Percentiles rank a stretch among this genome's conserved stretches.
phyloP scores from a whole-genome alignment of 2,113 vertebrate species.

The Myxocyprinus asiaticus region DNA sequence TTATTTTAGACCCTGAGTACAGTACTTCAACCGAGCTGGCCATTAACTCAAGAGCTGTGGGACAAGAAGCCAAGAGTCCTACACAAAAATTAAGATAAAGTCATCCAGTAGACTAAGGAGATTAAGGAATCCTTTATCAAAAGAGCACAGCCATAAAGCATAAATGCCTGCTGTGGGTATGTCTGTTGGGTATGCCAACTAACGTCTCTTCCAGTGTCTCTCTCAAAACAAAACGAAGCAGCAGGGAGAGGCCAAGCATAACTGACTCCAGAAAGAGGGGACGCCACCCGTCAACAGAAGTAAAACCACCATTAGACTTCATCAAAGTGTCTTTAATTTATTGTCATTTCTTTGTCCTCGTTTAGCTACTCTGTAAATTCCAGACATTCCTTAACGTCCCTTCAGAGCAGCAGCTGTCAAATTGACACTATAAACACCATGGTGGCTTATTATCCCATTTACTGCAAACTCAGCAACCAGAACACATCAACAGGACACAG shows the following conservation, averaged over 20 bases:
- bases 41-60: conserved; percentile 44
- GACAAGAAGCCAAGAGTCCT: conserved; percentile 62
- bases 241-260: conserved; percentile 6
- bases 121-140: conserved; percentile 69
- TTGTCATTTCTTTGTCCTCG: conserved; percentile 28
- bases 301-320: conserved; percentile 4
- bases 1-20: too few relatives aligned
- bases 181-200: conserved; percentile 24
- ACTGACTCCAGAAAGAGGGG: conserved; percentile 36
- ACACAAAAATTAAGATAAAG: conserved; percentile 59
- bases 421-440: conserved; percentile 14
- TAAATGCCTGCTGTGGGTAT: conserved; percentile 43
- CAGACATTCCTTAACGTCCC: conserved; percentile 71
- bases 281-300: conserved; percentile 12
- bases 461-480: conserved; percentile 22
- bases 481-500: conserved; percentile 16
- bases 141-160: conserved; percentile 55
- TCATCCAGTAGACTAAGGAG: conserved; percentile 61
- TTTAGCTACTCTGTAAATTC: conserved; percentile 55
- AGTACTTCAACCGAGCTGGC: too few relatives aligned
- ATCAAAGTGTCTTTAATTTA: conserved; percentile 19
- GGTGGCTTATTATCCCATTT: neutral
- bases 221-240: conserved; percentile 30
- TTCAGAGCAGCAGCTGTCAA: conserved; percentile 58
- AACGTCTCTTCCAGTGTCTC: conserved; percentile 46